Conservation (phyloP, 2,113 vertebrate species). For the Piaya cayana region DNA sequence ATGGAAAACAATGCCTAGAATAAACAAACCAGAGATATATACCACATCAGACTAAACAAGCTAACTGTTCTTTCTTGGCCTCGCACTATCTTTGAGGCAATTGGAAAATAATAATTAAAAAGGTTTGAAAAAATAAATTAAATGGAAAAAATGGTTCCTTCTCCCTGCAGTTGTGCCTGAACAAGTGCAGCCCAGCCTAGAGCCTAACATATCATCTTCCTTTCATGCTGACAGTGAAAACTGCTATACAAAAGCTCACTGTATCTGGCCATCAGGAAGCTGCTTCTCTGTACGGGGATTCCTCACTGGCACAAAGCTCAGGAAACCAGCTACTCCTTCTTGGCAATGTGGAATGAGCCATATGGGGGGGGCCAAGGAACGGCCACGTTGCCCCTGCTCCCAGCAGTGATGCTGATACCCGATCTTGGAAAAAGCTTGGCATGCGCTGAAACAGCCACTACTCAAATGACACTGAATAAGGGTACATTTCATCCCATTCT, state of each 20-base stretch:
- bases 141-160: not conserved
- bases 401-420: fast-evolving
- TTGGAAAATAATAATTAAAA: not conserved
- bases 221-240: not conserved
- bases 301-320: not conserved
- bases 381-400: not conserved
- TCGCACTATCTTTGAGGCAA: not conserved
- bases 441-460: fast-evolving
- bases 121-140: not conserved
- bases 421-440: not conserved
- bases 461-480: not conserved
- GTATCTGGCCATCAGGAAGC: not conserved
- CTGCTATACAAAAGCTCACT: not conserved
- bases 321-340: not conserved
- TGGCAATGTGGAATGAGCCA: fast-evolving
- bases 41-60: slow-evolving; percentile 37
- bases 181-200: not conserved
- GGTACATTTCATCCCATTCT: not conserved
- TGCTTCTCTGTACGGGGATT: not conserved
- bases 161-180: not conserved
- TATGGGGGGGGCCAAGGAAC: not conserved
- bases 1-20: not conserved
- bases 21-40: not conserved
- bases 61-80: not conserved
- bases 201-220: not conserved